Evolutionary conservation across 2,888 invertebrate species (phyloP), one percentile per base, ranked within the genome.

Genomic region (Steinernema hermaphroditum): DNA sequence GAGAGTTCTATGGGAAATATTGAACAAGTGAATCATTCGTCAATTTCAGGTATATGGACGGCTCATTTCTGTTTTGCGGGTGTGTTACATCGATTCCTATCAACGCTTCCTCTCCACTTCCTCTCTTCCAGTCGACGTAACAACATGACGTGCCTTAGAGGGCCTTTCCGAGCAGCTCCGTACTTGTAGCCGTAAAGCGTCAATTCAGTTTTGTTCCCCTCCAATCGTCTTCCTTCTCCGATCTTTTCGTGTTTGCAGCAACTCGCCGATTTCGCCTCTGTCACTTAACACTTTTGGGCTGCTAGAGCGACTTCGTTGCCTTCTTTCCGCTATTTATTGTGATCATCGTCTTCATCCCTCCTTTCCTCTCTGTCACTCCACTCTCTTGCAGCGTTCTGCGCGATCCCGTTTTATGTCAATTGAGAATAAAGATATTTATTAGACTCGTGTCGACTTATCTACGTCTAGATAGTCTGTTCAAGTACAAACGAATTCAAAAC

Each of bases 371-470:
- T 16, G 12, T 12, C 27, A 9, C n/a, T 16, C 46, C n/a, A 9
- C 19, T 46, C 46, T 19, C 46, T 46, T 16, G 4, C 19, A n/a
- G 19, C 19, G 46, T 46, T 16, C 46, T 19, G n/a, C 46, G 46
- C 16, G 27, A 8, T 9, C 2, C 12, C 22, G 16, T 8, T 19
- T 22, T 2, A 54, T 54, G 22, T 6, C 24, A 24, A 54, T 24
- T 54, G 27, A 54, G 27, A 54, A 54, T 54, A 27, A 54, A 54
- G 54, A 54, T 54, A 54, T 54, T 54, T 54, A 54, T 54, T 54
- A 16, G 37, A 12, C 37, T n/a, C n/a, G n/a, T n/a, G n/a, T n/a
- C n/a, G n/a, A n/a, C n/a, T n/a, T n/a, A n/a, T n/a, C n/a, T n/a
- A n/a, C n/a, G n/a, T n/a, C n/a, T n/a, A n/a, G n/a, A n/a, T n/a